A percentile compares a stretch with the other conserved stretches of the same genome.
Conservation (phyloP, 2,113 vertebrate genomes). For the Oryzias woworae region DNA sequence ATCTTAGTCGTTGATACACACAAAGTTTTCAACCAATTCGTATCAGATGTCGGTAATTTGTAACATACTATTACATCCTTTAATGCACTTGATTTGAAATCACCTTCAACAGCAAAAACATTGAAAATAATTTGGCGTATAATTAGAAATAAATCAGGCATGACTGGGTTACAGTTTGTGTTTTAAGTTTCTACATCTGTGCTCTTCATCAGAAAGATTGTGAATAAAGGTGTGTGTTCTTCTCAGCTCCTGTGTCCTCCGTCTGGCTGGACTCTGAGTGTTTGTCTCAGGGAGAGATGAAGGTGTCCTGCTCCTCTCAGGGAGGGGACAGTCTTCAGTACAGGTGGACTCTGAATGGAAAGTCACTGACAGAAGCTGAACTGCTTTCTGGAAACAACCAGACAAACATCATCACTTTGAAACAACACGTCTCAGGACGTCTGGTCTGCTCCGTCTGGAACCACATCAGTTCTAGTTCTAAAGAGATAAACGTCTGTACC, state of each 20-base stretch:
- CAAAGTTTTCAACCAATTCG: too few relatives aligned
- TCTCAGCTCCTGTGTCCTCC: constrained; percentile 56
- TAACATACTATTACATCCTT: too few relatives aligned
- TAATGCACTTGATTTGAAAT: too few relatives aligned
- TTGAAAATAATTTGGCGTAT: too few relatives aligned
- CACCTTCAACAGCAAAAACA: too few relatives aligned
- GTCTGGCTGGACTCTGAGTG: constrained; percentile 35
- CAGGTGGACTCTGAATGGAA: constrained; percentile 58
- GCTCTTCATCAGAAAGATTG: neutral
- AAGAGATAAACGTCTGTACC: neutral
- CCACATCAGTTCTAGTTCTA: neutral
- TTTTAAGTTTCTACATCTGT: fast-evolving
- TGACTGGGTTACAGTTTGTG: too few relatives aligned
- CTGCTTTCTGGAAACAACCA: constrained; percentile 18
- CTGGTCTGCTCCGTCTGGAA: constrained; percentile 40
- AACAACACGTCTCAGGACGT: constrained; percentile 26
- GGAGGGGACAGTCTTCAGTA: constrained; percentile 49
- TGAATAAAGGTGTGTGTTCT: neutral
- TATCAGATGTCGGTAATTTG: too few relatives aligned
- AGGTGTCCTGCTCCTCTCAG: constrained; percentile 44
- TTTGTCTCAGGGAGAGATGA: constrained; percentile 46
- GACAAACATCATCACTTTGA: constrained; percentile 46
- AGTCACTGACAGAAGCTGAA: constrained; percentile 16
- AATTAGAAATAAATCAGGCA: too few relatives aligned
- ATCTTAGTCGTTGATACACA: too few relatives aligned